Conservation (phyloP, 2,888 invertebrate species). For the Encarsia formosa region DNA sequence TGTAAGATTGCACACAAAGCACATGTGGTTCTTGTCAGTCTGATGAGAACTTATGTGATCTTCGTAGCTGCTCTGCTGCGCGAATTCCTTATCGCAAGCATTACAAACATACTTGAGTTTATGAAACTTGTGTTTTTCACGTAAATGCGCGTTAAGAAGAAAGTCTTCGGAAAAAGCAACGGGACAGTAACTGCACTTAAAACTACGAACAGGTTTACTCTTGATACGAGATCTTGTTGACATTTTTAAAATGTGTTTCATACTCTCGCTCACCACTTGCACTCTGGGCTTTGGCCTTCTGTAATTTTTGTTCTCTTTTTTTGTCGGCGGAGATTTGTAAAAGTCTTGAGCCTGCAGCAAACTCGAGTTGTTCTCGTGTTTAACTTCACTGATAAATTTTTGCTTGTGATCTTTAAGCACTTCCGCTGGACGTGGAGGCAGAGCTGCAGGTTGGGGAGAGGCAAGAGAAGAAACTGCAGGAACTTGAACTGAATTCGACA, state of each 20-base stretch:
- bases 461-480: too few species aligned
- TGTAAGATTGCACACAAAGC: conserved; percentile 24
- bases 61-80: conserved; percentile 22
- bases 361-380: conserved; percentile 5
- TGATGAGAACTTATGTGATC: conserved; percentile 27
- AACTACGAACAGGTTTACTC: conserved; percentile 5
- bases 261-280: conserved; percentile 22
- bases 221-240: conserved; percentile 16
- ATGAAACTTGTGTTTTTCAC: conserved; percentile 23
- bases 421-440: conserved; percentile 11
- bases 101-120: conserved; percentile 24
- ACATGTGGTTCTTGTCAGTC: conserved; percentile 24
- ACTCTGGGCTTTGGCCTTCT: conserved; percentile 19
- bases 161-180: conserved; percentile 16
- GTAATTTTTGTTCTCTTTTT: conserved; percentile 21
- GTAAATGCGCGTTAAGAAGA: conserved; percentile 14
- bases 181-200: conserved; percentile 25
- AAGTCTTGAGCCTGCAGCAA: conserved; percentile 18
- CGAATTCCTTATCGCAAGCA: conserved; percentile 24
- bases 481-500: too few species aligned
- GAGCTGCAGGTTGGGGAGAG: background rate
- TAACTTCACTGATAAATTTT: conserved; percentile 19
- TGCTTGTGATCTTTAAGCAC: conserved; percentile 25
- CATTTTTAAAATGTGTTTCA: conserved; percentile 20
- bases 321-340: conserved; percentile 14